A percentile compares a stretch with the other conserved stretches of the same genome.
Evolutionary conservation across 2,797 vertebrate species (phyloP).

Genomic region (Paramormyrops hopkinsi): DNA sequence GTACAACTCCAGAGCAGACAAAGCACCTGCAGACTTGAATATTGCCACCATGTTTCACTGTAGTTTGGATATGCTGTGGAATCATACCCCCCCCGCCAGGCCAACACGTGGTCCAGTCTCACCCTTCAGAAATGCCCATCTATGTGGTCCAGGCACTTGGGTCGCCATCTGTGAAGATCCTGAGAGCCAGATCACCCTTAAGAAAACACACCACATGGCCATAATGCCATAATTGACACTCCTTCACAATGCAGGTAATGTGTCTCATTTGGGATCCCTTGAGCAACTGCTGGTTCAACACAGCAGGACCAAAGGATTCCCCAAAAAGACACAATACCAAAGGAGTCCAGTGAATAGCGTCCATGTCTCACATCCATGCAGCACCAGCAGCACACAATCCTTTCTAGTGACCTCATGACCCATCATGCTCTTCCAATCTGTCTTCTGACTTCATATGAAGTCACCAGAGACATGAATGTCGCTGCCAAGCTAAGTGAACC

Average conservation of each 20-base stretch:
- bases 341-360: neutral
- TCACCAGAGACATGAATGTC: neutral
- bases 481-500: neutral
- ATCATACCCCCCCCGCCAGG: neutral
- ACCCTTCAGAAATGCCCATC: neutral
- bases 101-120: neutral
- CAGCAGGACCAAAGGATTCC: neutral
- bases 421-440: neutral
- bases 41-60: neutral
- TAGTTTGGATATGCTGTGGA: neutral
- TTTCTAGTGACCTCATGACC: neutral
- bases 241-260: neutral
- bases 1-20: neutral
- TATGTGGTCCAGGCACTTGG: neutral
- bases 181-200: neutral
- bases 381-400: neutral
- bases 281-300: neutral
- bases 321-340: neutral
- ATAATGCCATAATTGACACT: neutral
- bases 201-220: neutral
- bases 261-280: neutral
- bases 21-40: neutral
- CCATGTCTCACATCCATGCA: neutral
- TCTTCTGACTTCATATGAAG: neutral
- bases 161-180: neutral